Base-by-base conservation (phyloP, 2,797 vertebrate genomes). In the Micromesistius poutassou region DNA sequence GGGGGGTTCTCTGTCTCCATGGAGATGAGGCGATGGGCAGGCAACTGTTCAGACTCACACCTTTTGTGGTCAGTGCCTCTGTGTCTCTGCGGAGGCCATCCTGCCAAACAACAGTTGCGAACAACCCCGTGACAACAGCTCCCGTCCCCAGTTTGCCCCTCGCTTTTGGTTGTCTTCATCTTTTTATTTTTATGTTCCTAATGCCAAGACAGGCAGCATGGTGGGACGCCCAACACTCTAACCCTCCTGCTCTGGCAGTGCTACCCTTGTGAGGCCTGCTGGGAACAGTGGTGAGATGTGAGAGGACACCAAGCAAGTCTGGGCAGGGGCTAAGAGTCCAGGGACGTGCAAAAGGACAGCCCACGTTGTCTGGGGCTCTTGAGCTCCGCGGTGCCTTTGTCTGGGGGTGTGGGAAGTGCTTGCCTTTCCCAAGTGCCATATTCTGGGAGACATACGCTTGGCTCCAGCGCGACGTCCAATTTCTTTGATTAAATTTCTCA, bases 51-150 rank as follows among this genome's bases (percentile, higher is more conserved):
- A 90, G 91, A 91, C 94, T 96, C 92, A 93, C 94, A 95, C 93
- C 94, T 96, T 94, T 68, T 92, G 92, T 94, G 95, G 94, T 95
- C 94, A 95, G 92, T 91, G 89, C 89, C 93, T 94, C 91, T 84
- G 89, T 75, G 89, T 94, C 95, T 95, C 95, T 7, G 75, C 90
- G 92, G 95, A 95, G 80, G 79, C 87, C 87, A 88, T 84, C 86
- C 92, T 86, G 90, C 77, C 82, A 88, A 91, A 91, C 90, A 92
- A 85, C 87, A 94, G 90, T 94, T 91, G 91, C 90, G 30, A 71
- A 71, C 70, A 31, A 31, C 70, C 30, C 70, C 13, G 19, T 93
- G 86, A 84, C 93, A 94, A 89, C 89, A 91, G 92, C 82, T 80
- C 79, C 82, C 77, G 14, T 82, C 83, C 77, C 77, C 71, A 80